These are phyloP conservation scores for Labroides dimidiatus DNA, from an alignment of 2,797 vertebrate species.

Conservation along the genomic window DNA sequence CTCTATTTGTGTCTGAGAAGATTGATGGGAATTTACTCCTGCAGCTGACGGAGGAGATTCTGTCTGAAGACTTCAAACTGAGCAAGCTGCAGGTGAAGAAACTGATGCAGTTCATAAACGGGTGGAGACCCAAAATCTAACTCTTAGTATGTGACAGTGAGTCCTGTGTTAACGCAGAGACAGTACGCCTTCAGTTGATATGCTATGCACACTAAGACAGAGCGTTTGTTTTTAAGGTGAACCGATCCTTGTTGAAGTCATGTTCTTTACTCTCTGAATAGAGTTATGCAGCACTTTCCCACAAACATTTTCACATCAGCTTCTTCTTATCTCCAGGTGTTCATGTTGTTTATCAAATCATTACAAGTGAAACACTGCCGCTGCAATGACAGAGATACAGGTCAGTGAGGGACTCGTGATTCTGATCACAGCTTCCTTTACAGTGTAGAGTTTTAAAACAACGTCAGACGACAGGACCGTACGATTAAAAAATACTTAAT, in stretches of 20 bases:
- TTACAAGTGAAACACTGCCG: constrained; percentile 3
- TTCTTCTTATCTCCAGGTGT: constrained; percentile 17
- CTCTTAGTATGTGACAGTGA: constrained; percentile 26
- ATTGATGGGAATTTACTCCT: constrained; percentile 96
- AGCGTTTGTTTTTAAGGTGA: constrained; percentile 45
- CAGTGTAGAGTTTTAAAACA: constrained; percentile 15
- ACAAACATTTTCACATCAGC: constrained; percentile 37
- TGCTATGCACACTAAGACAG: constrained; percentile 74
- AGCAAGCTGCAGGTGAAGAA: constrained; percentile 99
- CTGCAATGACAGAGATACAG: background rate
- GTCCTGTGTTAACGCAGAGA: constrained; percentile 23
- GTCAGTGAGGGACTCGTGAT: background rate
- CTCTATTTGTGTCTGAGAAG: constrained; percentile 93
- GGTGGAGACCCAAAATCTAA: constrained; percentile 98
- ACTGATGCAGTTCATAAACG: constrained; percentile 97
- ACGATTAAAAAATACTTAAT: background rate
- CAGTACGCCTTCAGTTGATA: constrained; percentile 61
- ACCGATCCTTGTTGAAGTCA: constrained; percentile 42
- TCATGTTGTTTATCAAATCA: constrained; percentile 5
- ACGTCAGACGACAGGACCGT: constrained; percentile 10
- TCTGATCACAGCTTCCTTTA: background rate
- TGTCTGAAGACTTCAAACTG: constrained; percentile 96
- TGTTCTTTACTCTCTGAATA: constrained; percentile 39
- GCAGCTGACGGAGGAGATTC: constrained; percentile 96
- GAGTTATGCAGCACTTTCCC: constrained; percentile 70